Percentiles rank a stretch among this genome's conserved stretches.
These are phyloP conservation scores for Archivesica marissinica DNA, from an alignment of 1,140 invertebrate genomes.

Conservation along the genomic window DNA sequence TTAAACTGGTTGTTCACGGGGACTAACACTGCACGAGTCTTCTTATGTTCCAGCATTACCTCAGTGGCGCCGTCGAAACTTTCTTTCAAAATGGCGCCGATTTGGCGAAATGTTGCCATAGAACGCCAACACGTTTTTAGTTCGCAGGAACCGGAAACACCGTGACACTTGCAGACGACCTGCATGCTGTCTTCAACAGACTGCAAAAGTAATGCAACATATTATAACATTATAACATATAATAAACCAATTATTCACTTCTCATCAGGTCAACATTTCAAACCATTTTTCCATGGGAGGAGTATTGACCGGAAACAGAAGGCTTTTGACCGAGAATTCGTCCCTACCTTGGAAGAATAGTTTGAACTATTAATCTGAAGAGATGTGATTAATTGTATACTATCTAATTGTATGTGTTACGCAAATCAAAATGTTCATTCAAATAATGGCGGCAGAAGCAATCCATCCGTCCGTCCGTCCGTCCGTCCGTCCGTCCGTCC, in stretches of 20 bases:
- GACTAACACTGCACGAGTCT: constrained; percentile 72
- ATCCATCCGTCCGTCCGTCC: no score
- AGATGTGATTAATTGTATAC: no score
- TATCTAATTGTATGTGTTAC: no score
- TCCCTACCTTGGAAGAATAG: no score
- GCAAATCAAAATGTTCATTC: no score
- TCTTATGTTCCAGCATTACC: constrained; percentile 84
- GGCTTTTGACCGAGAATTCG: no score
- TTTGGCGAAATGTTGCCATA: constrained; percentile 92
- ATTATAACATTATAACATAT: background rate
- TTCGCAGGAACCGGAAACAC: constrained; percentile 97
- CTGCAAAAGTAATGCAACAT: constrained; percentile 73
- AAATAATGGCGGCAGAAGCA: no score
- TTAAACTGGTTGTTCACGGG: constrained; percentile 82
- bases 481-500: no score
- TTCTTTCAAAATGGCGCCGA: constrained; percentile 92
- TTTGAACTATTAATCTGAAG: no score
- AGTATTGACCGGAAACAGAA: no score
- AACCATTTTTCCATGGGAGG: no score
- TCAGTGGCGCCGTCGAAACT: constrained; percentile 93
- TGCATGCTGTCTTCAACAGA: constrained; percentile 81
- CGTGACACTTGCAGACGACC: constrained; percentile 95
- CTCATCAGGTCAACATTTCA: no score
- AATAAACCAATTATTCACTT: background rate
- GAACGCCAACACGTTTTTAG: constrained; percentile 98